Conservation (phyloP, 2,113 vertebrate genomes). For the Hassar affinis region DNA sequence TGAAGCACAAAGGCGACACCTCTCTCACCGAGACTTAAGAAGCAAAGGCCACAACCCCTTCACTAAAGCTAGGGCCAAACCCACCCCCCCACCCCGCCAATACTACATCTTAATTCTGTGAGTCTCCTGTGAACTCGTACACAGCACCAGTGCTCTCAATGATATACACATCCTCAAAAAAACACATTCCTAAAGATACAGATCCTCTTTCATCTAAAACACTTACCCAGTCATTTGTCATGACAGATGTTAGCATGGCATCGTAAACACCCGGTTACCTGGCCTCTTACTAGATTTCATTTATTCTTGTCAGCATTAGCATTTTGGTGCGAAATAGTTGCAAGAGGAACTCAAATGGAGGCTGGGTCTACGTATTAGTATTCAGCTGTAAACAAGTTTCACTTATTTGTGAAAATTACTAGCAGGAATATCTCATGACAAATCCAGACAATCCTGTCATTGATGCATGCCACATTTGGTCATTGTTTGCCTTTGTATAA, state of each 20-base stretch:
- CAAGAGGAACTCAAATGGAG: background rate
- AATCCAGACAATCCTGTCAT: conserved; percentile 47
- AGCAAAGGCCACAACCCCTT: background rate
- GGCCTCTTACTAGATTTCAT: background rate
- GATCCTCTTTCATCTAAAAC: background rate
- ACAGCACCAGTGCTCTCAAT: background rate
- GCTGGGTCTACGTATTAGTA: background rate
- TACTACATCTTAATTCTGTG: background rate
- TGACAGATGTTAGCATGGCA: background rate
- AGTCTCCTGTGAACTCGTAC: background rate
- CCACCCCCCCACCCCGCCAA: background rate
- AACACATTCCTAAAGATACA: background rate
- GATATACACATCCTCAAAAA: background rate
- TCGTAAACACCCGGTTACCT: background rate
- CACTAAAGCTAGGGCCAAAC: background rate
- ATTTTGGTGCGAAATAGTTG: background rate
- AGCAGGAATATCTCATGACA: conserved; percentile 49
- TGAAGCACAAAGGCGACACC: background rate
- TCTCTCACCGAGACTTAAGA: background rate
- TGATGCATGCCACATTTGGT: conserved; percentile 53
- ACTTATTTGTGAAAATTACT: too few relatives aligned
- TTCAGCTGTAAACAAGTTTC: background rate
- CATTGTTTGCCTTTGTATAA: conserved; percentile 55
- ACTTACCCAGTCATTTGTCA: background rate
- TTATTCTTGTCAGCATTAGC: background rate